A percentile compares a stretch with the other conserved stretches of the same genome.
Evolutionary conservation across 2,113 vertebrate genomes (phyloP).

Genomic region (Callospermophilus lateralis): DNA sequence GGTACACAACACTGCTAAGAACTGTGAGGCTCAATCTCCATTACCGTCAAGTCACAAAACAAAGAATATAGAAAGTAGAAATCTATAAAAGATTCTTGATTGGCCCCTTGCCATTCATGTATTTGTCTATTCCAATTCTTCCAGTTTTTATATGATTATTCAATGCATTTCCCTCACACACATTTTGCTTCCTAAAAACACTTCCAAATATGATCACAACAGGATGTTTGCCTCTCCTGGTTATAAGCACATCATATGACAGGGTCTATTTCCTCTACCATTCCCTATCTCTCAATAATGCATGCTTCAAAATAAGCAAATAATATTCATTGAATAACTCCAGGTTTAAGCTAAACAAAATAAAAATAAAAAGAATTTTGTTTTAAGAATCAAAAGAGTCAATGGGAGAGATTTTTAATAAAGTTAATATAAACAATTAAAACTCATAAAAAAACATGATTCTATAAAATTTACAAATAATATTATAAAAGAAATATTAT

Average conservation of each 20-base stretch:
- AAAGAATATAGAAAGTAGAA: neutral
- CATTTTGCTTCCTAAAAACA: constrained; percentile 47
- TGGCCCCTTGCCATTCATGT: neutral
- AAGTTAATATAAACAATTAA: constrained; percentile 36
- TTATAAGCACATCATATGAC: neutral
- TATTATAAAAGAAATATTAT: constrained; percentile 23
- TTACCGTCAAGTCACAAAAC: constrained; percentile 43
- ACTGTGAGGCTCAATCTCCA: neutral
- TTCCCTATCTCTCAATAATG: constrained; percentile 14
- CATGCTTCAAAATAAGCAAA: constrained; percentile 41
- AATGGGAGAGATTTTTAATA: neutral
- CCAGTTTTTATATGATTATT: neutral
- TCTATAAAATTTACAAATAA: constrained; percentile 24
- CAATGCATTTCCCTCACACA: neutral
- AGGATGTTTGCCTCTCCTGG: neutral
- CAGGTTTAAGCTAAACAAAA: constrained; percentile 18
- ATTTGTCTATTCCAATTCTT: neutral
- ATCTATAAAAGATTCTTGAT: neutral
- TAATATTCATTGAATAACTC: neutral
- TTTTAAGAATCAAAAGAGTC: constrained; percentile 15
- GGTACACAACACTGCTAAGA: neutral
- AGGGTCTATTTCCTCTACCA: constrained; percentile 44
- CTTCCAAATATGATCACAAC: neutral
- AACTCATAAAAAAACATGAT: constrained; percentile 8
- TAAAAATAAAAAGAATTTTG: constrained; percentile 17